Base-by-base conservation (phyloP, 92 coral and sea anemone species). In the Montipora capitata region DNA sequence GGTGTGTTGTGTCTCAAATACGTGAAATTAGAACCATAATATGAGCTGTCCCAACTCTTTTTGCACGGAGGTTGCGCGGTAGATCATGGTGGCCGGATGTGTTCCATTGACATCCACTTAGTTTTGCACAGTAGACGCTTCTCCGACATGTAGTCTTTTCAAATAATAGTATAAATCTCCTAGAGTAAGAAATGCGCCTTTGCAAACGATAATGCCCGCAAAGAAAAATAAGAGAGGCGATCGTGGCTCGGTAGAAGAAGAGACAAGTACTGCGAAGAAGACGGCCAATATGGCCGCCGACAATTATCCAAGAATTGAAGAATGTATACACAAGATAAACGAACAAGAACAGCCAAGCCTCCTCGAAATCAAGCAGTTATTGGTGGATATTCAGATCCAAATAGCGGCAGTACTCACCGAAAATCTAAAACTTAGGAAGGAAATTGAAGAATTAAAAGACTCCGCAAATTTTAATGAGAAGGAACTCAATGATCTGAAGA, bases 1-100 rank as follows among this genome's bases (percentile, higher is more conserved):
- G 52, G 52, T 48, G 52, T 48, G 52, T 48, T 48, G 6, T 48
- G 52, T 2, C 52, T 48, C 52, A 48, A 48, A 48, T 48, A 2
- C 52, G 52, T 48, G 52, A 48, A 48, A 48, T 48, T 48, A 48
- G 6, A 48, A 9, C 52, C 52, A 48, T 48, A 48, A 48, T 2
- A 48, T 48, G 52, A 48, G 52, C 52, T 48, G 83, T 87, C 45
- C 83, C 91, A 17, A 79, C 41, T 45, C 51, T 45, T 45, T 45
- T 45, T 45, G 51, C 51, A n/a, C n/a, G n/a, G n/a, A n/a, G n/a
- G n/a, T n/a, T n/a, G n/a, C n/a, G n/a, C n/a, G n/a, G 61, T 11
- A 56, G 11, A 56, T 56, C 12, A 56, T 56, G 61, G 61, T 13
- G n/a, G 61, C 12, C 61, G n/a, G 61, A 56, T 0, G 8, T 56